phyloP scores from a whole-genome alignment of 2,888 invertebrate genomes.

The Aphodius sticticus region DNA sequence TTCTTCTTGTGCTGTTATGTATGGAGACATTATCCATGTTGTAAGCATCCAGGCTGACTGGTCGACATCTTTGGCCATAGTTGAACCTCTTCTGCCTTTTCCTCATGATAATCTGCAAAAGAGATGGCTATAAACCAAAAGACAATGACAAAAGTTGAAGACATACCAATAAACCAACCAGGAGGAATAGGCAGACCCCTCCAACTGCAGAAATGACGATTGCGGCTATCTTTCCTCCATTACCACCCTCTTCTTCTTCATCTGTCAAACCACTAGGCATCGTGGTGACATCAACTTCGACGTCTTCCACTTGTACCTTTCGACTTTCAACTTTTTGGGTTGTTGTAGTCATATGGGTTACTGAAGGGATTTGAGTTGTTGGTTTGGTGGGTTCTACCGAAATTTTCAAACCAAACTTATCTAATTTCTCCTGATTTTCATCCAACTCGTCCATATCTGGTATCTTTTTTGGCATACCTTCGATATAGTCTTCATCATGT shows the following conservation, averaged over 20 bases:
- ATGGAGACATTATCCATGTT: slow-evolving; percentile 90
- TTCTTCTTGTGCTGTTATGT: slow-evolving; percentile 78
- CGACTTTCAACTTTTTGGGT: neutral
- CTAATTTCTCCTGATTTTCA: slow-evolving; percentile 8
- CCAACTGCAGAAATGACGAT: slow-evolving; percentile 84
- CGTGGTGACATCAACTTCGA: slow-evolving; percentile 55
- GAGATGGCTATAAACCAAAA: slow-evolving; percentile 27
- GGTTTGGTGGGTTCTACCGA: neutral
- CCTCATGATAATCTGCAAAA: slow-evolving; percentile 76
- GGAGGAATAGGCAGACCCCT: slow-evolving; percentile 76
- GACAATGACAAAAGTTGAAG: slow-evolving; percentile 10
- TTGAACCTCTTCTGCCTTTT: slow-evolving; percentile 82
- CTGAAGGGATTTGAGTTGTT: neutral
- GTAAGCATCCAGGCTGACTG: slow-evolving; percentile 88
- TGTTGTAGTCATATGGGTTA: neutral
- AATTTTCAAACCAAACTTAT: neutral
- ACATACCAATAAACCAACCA: slow-evolving; percentile 81
- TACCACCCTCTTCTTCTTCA: slow-evolving; percentile 58
- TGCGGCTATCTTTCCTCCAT: slow-evolving; percentile 79
- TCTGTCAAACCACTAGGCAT: slow-evolving; percentile 41
- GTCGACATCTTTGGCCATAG: slow-evolving; percentile 87
- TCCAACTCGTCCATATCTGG: slow-evolving; percentile 16
- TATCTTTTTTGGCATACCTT: neutral
- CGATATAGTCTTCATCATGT: slow-evolving; percentile 26
- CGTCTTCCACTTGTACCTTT: slow-evolving; percentile 23